Conservation (phyloP, 1,140 invertebrate species). For the Dinothrombium tinctorium region DNA sequence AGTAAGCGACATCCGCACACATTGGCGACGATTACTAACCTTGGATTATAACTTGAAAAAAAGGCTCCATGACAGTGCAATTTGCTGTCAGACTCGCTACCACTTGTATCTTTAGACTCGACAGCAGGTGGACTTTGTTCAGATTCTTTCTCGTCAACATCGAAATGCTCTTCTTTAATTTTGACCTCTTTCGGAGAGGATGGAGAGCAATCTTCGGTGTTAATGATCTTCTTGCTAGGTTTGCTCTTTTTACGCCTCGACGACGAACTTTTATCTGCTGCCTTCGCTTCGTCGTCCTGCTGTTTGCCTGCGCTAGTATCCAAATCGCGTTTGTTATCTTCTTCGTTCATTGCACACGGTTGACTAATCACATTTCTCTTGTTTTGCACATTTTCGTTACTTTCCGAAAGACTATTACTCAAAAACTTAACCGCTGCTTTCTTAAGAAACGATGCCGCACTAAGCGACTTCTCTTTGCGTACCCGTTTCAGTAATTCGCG, state of each 20-base stretch:
- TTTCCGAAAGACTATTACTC: background rate
- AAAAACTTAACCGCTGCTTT: background rate
- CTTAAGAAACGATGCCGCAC: background rate
- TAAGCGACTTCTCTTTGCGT: constrained; percentile 8
- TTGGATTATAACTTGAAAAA: constrained; percentile 9
- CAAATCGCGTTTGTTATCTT: background rate
- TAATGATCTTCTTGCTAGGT: constrained; percentile 5
- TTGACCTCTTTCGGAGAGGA: no score
- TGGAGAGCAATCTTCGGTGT: no score
- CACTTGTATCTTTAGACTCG: background rate
- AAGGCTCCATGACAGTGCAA: constrained; percentile 4
- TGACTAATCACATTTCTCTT: background rate
- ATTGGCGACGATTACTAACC: background rate
- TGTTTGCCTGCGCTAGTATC: background rate
- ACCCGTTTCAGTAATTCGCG: constrained; percentile 17
- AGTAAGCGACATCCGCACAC: background rate
- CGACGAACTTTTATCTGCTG: background rate
- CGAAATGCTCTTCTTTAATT: no score
- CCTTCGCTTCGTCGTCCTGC: background rate
- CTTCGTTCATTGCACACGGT: background rate
- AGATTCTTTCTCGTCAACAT: no score
- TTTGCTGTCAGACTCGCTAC: background rate
- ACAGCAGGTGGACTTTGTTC: background rate
- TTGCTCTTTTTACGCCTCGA: constrained; percentile 5
- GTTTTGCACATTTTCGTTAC: background rate